Conservation (phyloP, 1,140 invertebrate species). For the Aphidius ervi region DNA sequence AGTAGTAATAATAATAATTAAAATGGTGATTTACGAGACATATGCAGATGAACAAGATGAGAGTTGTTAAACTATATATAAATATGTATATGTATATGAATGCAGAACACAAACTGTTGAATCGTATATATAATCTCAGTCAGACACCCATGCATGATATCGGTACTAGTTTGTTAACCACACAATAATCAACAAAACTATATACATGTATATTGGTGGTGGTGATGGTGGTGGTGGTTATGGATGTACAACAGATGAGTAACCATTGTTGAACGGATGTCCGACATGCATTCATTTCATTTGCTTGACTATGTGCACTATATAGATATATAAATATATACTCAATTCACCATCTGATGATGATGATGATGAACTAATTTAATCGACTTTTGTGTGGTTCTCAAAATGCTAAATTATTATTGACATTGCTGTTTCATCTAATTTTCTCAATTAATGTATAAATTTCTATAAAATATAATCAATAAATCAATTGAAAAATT, state of each 20-base stretch:
- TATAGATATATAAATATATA: no score
- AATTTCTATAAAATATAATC: no score
- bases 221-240: not conserved
- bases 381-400: no score
- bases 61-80: not conserved
- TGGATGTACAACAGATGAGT: not conserved
- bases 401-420: no score
- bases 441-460: no score
- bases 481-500: no score
- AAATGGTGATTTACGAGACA: not conserved
- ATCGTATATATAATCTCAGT: slow-evolving; percentile 1
- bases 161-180: not conserved
- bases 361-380: not conserved
- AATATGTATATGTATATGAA: not conserved
- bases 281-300: slow-evolving; percentile 10
- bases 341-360: not conserved
- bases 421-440: no score
- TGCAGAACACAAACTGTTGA: slow-evolving; percentile 1
- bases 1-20: not conserved
- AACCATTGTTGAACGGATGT: slow-evolving; percentile 11
- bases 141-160: not conserved
- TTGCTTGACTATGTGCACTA: not conserved
- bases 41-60: not conserved
- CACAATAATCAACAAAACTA: not conserved
- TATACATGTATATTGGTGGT: not conserved